These are phyloP conservation scores for Huso huso DNA, from an alignment of 2,797 vertebrate genomes.

Conservation along the genomic window DNA sequence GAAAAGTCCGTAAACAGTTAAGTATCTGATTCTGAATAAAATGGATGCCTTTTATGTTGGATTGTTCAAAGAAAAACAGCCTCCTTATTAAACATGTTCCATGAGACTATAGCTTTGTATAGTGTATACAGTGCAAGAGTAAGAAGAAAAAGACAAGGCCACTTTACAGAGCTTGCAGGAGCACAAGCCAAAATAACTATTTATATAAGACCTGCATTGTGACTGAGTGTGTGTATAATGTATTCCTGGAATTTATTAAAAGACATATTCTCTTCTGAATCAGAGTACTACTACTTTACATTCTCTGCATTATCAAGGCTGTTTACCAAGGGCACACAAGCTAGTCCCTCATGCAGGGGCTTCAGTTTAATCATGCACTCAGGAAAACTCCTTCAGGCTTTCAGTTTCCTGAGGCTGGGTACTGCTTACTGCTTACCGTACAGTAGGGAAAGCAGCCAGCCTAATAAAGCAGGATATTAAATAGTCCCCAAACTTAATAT, in stretches of 20 bases:
- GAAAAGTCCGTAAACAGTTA: too few relatives aligned
- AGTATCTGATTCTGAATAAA: too few relatives aligned
- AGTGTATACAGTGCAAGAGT: not conserved
- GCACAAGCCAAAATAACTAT: conserved; percentile 1
- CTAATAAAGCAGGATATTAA: too few relatives aligned
- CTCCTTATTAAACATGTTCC: too few relatives aligned
- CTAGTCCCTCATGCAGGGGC: not conserved
- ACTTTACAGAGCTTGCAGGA: not conserved
- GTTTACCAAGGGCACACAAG: conserved; percentile 2
- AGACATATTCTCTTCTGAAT: conserved; percentile 39
- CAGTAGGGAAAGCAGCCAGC: too few relatives aligned
- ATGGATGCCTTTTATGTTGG: too few relatives aligned
- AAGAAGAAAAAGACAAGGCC: not conserved
- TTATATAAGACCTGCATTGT: not conserved
- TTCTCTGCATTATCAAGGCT: conserved; percentile 1
- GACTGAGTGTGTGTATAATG: conserved; percentile 29
- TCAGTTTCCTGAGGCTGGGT: too few relatives aligned
- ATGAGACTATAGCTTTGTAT: too few relatives aligned
- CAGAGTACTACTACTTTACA: conserved; percentile 44
- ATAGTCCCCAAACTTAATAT: too few relatives aligned
- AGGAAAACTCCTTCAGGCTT: not conserved
- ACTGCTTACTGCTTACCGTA: too few relatives aligned
- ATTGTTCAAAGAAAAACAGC: too few relatives aligned
- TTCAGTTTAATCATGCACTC: not conserved
- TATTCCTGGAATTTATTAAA: conserved; percentile 33